phyloP scores from a whole-genome alignment of 2,888 invertebrate species.

The Cryptocephalus primarius region DNA sequence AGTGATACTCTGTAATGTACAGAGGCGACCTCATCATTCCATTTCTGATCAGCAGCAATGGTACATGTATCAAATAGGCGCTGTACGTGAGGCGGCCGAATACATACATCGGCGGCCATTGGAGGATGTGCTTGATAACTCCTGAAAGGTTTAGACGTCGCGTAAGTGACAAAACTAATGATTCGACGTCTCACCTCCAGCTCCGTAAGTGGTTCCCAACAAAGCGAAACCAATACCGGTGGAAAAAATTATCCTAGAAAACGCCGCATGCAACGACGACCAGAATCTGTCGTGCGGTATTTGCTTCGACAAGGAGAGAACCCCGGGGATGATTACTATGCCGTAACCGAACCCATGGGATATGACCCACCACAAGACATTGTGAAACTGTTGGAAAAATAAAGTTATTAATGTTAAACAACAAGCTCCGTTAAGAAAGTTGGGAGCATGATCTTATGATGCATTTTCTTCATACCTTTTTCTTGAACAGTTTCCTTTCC shows the following conservation, averaged over 20 bases:
- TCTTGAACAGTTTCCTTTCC: slow-evolving; percentile 6
- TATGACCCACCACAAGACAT: slow-evolving; percentile 6
- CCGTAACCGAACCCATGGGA: slow-evolving; percentile 3
- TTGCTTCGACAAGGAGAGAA: slow-evolving; percentile 1
- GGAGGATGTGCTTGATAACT: slow-evolving; percentile 4
- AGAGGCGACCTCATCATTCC: slow-evolving; percentile 8
- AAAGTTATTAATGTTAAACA: neutral
- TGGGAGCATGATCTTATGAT: neutral
- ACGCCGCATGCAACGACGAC: slow-evolving; percentile 3
- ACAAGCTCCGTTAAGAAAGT: neutral
- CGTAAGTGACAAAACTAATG: too few species aligned
- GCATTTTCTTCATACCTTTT: slow-evolving; percentile 9
- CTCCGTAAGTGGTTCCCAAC: slow-evolving; percentile 6
- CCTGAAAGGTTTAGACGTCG: slow-evolving; percentile 5
- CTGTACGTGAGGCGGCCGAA: slow-evolving; percentile 19
- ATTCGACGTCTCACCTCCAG: slow-evolving; percentile 4
- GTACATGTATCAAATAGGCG: slow-evolving; percentile 17
- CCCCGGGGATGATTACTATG: slow-evolving; percentile 4
- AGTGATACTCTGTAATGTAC: slow-evolving; percentile 7
- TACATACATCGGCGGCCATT: slow-evolving; percentile 13
- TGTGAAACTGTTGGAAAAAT: neutral
- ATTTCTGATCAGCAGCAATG: slow-evolving; percentile 7
- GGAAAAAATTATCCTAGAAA: slow-evolving; percentile 10
- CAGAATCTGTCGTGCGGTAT: slow-evolving; percentile 2
- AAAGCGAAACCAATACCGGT: slow-evolving; percentile 10